Conservation (phyloP, 2,888 invertebrate species). For the Mamestra brassicae region DNA sequence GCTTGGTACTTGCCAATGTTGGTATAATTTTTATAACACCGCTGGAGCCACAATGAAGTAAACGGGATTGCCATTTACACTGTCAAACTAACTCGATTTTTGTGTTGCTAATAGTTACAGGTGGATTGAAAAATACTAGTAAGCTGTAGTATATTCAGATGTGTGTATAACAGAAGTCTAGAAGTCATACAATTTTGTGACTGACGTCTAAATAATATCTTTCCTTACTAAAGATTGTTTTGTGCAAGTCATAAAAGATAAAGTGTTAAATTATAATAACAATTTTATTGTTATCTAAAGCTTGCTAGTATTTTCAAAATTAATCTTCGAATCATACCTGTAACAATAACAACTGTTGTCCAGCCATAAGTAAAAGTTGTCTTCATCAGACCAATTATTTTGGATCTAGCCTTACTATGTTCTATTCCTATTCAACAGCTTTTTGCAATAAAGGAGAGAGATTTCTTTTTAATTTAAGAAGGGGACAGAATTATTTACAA, state of each 20-base stretch:
- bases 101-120: not conserved
- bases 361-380: not conserved
- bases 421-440: not conserved
- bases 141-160: not conserved
- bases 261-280: not conserved
- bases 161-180: too few relatives aligned
- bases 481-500: too few relatives aligned
- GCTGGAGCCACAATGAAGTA: not conserved
- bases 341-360: not conserved
- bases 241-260: not conserved
- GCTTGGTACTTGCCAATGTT: conserved; percentile 14
- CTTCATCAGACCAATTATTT: not conserved
- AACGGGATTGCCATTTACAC: not conserved
- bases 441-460: conserved; percentile 1
- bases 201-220: not conserved
- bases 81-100: not conserved
- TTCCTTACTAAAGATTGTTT: not conserved
- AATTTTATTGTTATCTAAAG: not conserved
- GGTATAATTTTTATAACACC: not conserved
- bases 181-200: not conserved
- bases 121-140: not conserved
- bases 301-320: conserved; percentile 1
- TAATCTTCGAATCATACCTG: not conserved
- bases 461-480: not conserved
- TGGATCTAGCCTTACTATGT: not conserved